Base-by-base conservation (phyloP, 2,113 vertebrate genomes). In the Cettia cetti region DNA sequence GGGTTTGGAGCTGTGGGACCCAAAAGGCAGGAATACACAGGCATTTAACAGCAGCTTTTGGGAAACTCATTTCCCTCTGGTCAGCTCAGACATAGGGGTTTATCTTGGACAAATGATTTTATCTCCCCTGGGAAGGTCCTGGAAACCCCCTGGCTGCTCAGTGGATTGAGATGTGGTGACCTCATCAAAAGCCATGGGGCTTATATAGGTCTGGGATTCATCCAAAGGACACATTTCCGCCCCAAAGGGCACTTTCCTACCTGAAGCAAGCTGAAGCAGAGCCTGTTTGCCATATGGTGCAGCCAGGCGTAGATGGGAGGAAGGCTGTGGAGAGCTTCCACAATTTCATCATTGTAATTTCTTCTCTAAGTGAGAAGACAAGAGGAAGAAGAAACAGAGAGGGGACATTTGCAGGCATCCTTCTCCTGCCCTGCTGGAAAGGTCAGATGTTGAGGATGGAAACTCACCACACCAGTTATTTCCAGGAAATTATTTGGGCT, bases 31-130 rank as follows among this genome's bases (percentile, higher is more conserved):
- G 68, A 72, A 47, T 16, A 44, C 19, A 4, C 39, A 14, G 40
- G 10, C 10, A 26, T 56, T 45, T 35, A 60, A 35, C 20, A 50
- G 35, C 69, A 19, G 8, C 20, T 84, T 44, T 33, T 0, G 0
- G 53, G 31, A 22, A 56, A 50, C 21, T 72, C 15, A 2, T 72
- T 81, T 72, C 44, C 64, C 64, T 69, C 64, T 27, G 54, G 27
- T 30, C 64, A 18, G 27, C n/a, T 90, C 74, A 77, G 74, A 56
- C 7, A 11, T 0, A 3, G 31, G 47, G 27, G 4, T 65, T 74
- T 33, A 28, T 49, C 74, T 42, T 21, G 5, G 16, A 42, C 4
- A 64, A 26, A 7, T 12, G 11, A 27, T 87, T 27, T 60, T 57
- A 21, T 37, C 28, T 57, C 15, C 13, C 45, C 45, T 35, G 50